Conservation (phyloP, 2,888 invertebrate genomes). For the Xanthorhoe spadicearia region DNA sequence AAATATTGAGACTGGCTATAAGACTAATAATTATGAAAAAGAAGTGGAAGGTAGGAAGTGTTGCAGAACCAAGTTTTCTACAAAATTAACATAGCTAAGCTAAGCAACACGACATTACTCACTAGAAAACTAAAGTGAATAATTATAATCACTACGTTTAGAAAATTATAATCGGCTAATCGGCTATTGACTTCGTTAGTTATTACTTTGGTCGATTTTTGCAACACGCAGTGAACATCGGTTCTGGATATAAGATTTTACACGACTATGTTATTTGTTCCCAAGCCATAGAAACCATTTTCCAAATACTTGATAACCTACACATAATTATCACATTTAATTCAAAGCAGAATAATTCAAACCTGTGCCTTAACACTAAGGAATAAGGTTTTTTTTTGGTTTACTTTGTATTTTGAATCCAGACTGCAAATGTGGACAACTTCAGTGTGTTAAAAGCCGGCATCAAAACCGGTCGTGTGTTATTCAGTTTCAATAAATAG, state of each 20-base stretch:
- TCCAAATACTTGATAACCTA: not conserved
- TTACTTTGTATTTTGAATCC: not conserved
- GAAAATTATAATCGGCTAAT: too few species aligned
- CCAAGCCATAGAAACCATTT: not conserved
- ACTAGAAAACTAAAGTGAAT: too few species aligned
- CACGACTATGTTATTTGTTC: not conserved
- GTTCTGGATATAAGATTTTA: not conserved
- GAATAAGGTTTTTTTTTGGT: slow-evolving; percentile 24
- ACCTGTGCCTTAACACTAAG: slow-evolving; percentile 4
- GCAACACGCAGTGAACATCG: not conserved
- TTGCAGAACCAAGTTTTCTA: too few species aligned
- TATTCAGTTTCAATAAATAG: slow-evolving; percentile 7
- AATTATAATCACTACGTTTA: too few species aligned
- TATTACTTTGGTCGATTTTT: not conserved
- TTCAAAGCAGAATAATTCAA: not conserved
- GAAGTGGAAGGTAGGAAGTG: too few species aligned
- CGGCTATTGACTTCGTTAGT: too few species aligned
- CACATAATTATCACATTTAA: not conserved
- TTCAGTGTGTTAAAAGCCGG: slow-evolving; percentile 51
- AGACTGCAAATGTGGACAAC: slow-evolving; percentile 3
- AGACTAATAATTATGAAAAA: too few species aligned
- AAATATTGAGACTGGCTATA: too few species aligned
- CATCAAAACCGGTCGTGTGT: slow-evolving; percentile 38
- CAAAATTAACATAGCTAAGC: too few species aligned
- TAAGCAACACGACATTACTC: too few species aligned